phyloP scores from a whole-genome alignment of 2,888 invertebrate genomes.

The Drosophila antonietae region DNA sequence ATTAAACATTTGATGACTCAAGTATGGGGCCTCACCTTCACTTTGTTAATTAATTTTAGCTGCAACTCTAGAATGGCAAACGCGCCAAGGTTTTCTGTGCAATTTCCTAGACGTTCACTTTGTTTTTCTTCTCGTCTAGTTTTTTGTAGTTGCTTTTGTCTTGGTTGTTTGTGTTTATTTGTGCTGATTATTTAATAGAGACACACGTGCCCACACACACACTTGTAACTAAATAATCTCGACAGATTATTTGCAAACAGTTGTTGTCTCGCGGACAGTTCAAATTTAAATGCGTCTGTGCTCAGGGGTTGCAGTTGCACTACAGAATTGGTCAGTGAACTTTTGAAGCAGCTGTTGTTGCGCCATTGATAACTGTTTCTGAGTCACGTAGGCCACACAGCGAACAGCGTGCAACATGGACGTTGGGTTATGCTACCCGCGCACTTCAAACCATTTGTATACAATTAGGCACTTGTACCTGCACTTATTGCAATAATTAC shows the following conservation, averaged over 20 bases:
- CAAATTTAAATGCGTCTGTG: conserved; percentile 43
- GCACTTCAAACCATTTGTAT: conserved; percentile 26
- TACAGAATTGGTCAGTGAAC: conserved; percentile 68
- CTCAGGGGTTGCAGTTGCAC: conserved; percentile 57
- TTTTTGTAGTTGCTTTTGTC: conserved; percentile 23
- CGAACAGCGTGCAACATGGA: conserved; percentile 62
- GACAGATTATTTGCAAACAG: conserved; percentile 15
- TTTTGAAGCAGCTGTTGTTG: conserved; percentile 61
- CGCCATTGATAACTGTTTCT: conserved; percentile 78
- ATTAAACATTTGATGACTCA: conserved; percentile 38
- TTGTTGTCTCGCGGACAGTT: conserved; percentile 25
- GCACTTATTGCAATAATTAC: background rate
- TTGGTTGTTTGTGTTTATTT: conserved; percentile 17
- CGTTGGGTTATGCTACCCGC: conserved; percentile 38
- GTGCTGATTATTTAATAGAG: conserved; percentile 45
- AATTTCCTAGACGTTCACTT: conserved; percentile 59
- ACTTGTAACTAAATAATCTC: conserved; percentile 16
- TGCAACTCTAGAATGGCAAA: conserved; percentile 33
- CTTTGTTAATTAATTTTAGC: conserved; percentile 41
- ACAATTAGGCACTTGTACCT: background rate
- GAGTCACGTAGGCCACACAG: conserved; percentile 79
- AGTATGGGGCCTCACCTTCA: conserved; percentile 42
- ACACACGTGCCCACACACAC: conserved; percentile 29
- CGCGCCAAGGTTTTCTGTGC: conserved; percentile 54
- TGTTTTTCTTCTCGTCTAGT: conserved; percentile 15